Conservation (phyloP, 2,113 vertebrate species). For the Gracilinanus agilis region DNA sequence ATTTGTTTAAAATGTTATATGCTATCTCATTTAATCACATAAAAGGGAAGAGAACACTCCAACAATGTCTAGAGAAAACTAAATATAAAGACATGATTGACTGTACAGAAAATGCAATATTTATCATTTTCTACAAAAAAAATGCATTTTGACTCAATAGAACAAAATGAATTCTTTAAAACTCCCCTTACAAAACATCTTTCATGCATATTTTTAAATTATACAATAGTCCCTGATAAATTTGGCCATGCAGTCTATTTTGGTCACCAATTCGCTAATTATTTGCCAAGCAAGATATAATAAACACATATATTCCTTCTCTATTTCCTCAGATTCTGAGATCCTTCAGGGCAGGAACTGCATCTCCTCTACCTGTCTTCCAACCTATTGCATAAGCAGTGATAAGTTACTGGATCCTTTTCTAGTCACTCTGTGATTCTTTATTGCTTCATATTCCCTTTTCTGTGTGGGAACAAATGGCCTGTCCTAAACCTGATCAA, state of each 20-base stretch:
- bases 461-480: background rate
- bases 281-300: no score
- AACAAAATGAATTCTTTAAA: background rate
- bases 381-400: no score
- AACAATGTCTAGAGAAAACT: background rate
- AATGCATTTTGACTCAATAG: background rate
- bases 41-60: background rate
- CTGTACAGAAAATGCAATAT: background rate
- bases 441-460: background rate
- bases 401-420: no score
- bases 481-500: background rate
- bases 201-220: background rate
- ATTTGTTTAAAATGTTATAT: background rate
- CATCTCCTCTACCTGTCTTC: no score
- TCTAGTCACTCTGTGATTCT: no score
- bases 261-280: background rate
- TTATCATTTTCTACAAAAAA: background rate
- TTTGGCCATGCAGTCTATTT: background rate
- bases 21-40: background rate
- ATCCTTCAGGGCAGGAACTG: no score
- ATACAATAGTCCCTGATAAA: background rate
- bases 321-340: no score
- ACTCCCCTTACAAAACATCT: background rate
- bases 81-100: background rate
- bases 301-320: no score